Conservation (phyloP, 2,888 invertebrate genomes). For the Chaetogeoica ovagalla region DNA sequence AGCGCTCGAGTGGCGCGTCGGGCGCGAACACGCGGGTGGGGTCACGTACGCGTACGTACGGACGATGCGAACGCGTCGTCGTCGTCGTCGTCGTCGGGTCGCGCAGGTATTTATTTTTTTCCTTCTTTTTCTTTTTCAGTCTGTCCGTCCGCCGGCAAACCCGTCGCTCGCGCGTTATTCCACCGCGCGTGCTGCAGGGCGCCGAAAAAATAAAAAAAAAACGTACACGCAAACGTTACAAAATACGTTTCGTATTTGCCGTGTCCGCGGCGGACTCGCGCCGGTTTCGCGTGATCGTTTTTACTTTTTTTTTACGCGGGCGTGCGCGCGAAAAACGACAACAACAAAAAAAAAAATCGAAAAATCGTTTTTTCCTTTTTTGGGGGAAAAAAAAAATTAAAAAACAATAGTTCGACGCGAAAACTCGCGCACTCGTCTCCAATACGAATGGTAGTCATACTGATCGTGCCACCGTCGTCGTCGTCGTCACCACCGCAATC, state of each 20-base stretch:
- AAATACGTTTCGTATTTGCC: no score
- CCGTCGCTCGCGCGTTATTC: slow-evolving; percentile 51
- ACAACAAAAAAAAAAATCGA: no score
- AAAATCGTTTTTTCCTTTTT: not conserved
- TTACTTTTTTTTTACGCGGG: no score
- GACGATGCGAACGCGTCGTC: slow-evolving; percentile 21
- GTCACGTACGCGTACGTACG: not conserved
- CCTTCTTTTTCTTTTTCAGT: slow-evolving; percentile 36
- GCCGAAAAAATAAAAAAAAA: no score
- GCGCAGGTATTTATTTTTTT: no score
- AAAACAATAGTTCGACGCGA: no score
- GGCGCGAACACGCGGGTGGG: not conserved
- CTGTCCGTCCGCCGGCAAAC: slow-evolving; percentile 39
- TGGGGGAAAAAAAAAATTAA: no score
- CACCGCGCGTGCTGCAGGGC: no score
- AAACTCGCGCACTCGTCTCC: not conserved
- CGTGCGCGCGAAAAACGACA: no score
- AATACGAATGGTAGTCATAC: slow-evolving; percentile 69
- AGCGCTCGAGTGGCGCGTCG: slow-evolving; percentile 14
- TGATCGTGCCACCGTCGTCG: slow-evolving; percentile 63
- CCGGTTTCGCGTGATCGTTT: no score
- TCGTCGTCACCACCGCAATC: slow-evolving; percentile 60
- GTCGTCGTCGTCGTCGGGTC: not conserved
- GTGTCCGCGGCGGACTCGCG: no score
- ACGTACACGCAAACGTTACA: no score